Percentiles rank a stretch among this genome's conserved stretches.
Evolutionary conservation across 2,888 invertebrate genomes (phyloP).

Genomic region (Muscina levida): DNA sequence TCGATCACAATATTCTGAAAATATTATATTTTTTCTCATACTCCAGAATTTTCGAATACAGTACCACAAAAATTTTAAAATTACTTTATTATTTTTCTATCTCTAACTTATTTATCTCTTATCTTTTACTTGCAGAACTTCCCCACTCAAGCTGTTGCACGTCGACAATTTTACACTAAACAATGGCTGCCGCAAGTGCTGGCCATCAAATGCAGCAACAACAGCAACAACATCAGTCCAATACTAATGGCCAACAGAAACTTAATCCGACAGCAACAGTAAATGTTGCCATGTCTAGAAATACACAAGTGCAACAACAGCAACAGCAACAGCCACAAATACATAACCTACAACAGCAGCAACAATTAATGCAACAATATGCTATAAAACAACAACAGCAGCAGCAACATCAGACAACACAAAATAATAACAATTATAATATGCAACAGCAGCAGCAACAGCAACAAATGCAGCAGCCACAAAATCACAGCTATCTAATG

Average conservation of each 20-base stretch:
- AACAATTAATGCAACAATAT: constrained; percentile 67
- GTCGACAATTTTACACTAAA: not conserved
- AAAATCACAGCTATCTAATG: constrained; percentile 36
- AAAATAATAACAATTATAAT: constrained; percentile 66
- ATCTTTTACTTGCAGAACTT: constrained; percentile 57
- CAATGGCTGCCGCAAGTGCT: constrained; percentile 80
- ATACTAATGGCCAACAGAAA: constrained; percentile 70
- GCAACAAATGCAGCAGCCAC: constrained; percentile 67
- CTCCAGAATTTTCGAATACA: no score
- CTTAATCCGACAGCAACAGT: constrained; percentile 72
- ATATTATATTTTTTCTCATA: no score
- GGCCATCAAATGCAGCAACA: constrained; percentile 75
- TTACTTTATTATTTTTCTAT: no score
- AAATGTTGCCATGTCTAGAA: constrained; percentile 68
- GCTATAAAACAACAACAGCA: constrained; percentile 70
- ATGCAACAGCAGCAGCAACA: constrained; percentile 67
- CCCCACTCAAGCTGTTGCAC: not conserved
- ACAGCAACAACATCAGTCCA: constrained; percentile 67
- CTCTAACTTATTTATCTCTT: constrained; percentile 15
- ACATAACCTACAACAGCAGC: constrained; percentile 70
- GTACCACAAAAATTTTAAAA: no score
- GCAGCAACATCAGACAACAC: no score
- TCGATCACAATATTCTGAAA: no score
- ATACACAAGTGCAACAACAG: constrained; percentile 67
- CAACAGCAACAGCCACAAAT: constrained; percentile 69